Percentiles rank a stretch among this genome's conserved stretches.
Evolutionary conservation across 2,888 invertebrate genomes (phyloP).

Genomic region (Scaptomyza caliginosa): DNA sequence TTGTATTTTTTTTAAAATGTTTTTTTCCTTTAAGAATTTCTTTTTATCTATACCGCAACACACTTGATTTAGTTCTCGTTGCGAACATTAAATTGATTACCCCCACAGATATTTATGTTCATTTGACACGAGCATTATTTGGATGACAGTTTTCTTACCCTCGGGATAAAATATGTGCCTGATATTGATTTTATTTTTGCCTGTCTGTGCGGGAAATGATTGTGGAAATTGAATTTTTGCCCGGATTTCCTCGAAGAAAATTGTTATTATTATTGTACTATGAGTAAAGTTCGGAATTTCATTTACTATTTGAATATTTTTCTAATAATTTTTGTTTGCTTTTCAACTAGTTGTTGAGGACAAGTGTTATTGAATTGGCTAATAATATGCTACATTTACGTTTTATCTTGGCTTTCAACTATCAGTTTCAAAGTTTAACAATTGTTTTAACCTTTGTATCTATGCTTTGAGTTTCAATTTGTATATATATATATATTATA

Average conservation of each 20-base stretch:
- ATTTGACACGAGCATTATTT: slow-evolving; percentile 33
- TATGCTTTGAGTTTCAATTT: slow-evolving; percentile 1
- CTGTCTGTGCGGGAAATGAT: slow-evolving; percentile 10
- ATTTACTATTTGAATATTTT: slow-evolving; percentile 10
- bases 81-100: slow-evolving; percentile 3
- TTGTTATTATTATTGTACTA: slow-evolving; percentile 22
- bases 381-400: slow-evolving; percentile 20
- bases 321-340: slow-evolving; percentile 5
- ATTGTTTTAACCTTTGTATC: slow-evolving; percentile 5
- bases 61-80: slow-evolving; percentile 9
- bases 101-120: slow-evolving; percentile 14
- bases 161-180: slow-evolving; percentile 23
- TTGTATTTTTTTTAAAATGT: not conserved
- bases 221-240: slow-evolving; percentile 28
- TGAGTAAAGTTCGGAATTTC: slow-evolving; percentile 21
- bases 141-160: slow-evolving; percentile 36
- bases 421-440: slow-evolving; percentile 5
- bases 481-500: slow-evolving; percentile 6
- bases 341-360: slow-evolving; percentile 25
- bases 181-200: slow-evolving; percentile 41
- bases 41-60: slow-evolving; percentile 1
- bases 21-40: not conserved
- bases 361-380: slow-evolving; percentile 24
- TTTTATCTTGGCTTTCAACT: slow-evolving; percentile 4
- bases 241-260: not conserved